A percentile compares a stretch with the other conserved stretches of the same genome.
These are phyloP conservation scores for Cheiracanthium punctorium DNA, from an alignment of 2,888 invertebrate species.

Conservation along the genomic window DNA sequence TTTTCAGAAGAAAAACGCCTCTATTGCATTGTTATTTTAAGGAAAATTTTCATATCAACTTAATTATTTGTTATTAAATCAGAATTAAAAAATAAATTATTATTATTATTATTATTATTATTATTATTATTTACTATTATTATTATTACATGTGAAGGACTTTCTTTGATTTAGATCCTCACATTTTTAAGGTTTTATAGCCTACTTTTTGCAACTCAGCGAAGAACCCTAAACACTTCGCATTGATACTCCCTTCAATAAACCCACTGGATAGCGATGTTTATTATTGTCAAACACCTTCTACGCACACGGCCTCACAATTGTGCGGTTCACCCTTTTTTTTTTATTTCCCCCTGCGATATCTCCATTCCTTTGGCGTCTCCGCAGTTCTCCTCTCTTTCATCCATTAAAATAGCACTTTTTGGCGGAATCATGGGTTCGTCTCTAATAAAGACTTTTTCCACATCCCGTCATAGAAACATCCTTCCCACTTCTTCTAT, in stretches of 20 bases:
- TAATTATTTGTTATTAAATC: too few relatives aligned
- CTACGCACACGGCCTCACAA: neutral
- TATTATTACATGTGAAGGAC: too few relatives aligned
- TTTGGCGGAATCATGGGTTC: neutral
- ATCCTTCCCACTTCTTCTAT: neutral
- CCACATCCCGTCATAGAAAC: neutral
- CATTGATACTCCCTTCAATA: neutral
- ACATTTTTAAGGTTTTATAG: too few relatives aligned
- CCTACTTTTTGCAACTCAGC: too few relatives aligned
- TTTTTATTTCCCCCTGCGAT: neutral
- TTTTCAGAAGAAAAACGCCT: too few relatives aligned
- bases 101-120: too few relatives aligned
- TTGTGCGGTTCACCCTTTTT: neutral
- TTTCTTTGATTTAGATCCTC: too few relatives aligned
- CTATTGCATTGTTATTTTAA: too few relatives aligned
- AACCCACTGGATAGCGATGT: neutral
- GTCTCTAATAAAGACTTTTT: conserved; percentile 17
- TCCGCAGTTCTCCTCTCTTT: neutral
- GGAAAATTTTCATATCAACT: too few relatives aligned
- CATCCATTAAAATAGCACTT: conserved; percentile 6
- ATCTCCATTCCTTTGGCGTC: neutral
- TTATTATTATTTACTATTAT: too few relatives aligned
- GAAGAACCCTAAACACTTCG: too few relatives aligned
- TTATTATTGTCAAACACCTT: neutral
- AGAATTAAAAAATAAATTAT: too few relatives aligned